phyloP scores from a whole-genome alignment of 2,888 invertebrate species.

The Argyra leucocephala region DNA sequence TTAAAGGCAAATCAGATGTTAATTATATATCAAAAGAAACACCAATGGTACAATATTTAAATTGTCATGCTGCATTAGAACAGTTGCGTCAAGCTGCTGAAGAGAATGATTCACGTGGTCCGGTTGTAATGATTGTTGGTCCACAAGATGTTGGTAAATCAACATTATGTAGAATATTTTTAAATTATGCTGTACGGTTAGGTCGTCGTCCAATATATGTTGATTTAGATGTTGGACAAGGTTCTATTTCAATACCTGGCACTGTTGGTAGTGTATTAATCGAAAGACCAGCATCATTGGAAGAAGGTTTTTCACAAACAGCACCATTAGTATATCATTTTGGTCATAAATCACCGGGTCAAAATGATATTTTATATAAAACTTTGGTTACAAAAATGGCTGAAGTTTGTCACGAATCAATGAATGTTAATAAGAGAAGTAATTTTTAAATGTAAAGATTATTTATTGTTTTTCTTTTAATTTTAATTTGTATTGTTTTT shows the following conservation, averaged over 20 bases:
- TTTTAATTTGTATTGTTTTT: not conserved
- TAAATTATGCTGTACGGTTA: conserved; percentile 92
- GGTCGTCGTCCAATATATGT: conserved; percentile 82
- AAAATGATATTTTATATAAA: conserved; percentile 76
- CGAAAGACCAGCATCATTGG: conserved; percentile 85
- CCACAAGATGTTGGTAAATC: conserved; percentile 96
- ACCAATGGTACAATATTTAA: conserved; percentile 90
- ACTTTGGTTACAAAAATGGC: conserved; percentile 75
- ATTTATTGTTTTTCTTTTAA: not conserved
- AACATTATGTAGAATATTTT: conserved; percentile 73
- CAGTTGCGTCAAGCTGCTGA: conserved; percentile 77
- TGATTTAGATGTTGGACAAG: conserved; percentile 93
- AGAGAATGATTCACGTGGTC: conserved; percentile 61
- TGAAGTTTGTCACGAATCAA: conserved; percentile 70
- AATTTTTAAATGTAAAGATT: too few relatives aligned
- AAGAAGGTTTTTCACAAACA: conserved; percentile 89
- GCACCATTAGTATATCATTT: conserved; percentile 90
- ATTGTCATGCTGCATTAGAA: conserved; percentile 91
- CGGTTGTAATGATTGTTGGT: conserved; percentile 83
- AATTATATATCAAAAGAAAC: conserved; percentile 93
- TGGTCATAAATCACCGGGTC: conserved; percentile 69
- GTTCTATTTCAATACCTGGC: conserved; percentile 83
- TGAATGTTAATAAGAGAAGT: conserved; percentile 82
- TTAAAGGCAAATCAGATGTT: conserved; percentile 83
- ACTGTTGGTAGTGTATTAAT: conserved; percentile 82